phyloP scores from a whole-genome alignment of 2,113 vertebrate species.

The Psittacara wagleri region DNA sequence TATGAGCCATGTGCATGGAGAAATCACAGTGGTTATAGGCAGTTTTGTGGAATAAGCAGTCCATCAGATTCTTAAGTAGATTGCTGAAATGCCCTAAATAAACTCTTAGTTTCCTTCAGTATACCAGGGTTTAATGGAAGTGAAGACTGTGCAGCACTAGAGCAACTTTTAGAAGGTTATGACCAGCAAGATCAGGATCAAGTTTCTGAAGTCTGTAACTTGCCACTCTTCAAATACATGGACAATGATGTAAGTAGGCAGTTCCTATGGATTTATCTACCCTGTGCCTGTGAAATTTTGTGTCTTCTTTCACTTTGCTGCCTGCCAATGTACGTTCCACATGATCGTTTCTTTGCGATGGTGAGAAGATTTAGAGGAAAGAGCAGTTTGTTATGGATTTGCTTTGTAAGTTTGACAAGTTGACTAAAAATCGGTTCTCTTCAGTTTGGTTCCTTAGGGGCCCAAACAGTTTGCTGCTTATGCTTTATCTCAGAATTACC shows the following conservation, averaged over 20 bases:
- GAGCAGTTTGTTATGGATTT: neutral
- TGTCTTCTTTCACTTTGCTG: neutral
- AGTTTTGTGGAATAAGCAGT: neutral
- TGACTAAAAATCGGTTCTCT: neutral
- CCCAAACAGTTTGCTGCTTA: neutral
- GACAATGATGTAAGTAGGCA: conserved; percentile 93
- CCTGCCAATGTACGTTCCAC: neutral
- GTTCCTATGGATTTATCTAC: neutral
- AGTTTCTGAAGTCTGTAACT: conserved; percentile 90
- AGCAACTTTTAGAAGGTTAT: conserved; percentile 91
- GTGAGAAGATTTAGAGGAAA: neutral
- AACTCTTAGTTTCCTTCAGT: conserved; percentile 67
- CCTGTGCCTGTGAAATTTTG: neutral
- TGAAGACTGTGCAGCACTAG: conserved; percentile 90
- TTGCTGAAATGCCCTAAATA: neutral
- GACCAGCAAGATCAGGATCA: conserved; percentile 97
- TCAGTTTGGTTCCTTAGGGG: neutral
- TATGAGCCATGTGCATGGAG: neutral
- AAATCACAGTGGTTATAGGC: neutral
- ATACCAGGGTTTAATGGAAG: conserved; percentile 95
- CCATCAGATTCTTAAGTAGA: neutral
- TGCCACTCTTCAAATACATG: conserved; percentile 97
- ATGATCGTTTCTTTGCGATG: neutral
- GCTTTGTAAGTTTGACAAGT: neutral
- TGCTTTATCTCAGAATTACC: neutral